Evolutionary conservation across 2,797 vertebrate genomes (phyloP).

Genomic region (Scarus forsteni): DNA sequence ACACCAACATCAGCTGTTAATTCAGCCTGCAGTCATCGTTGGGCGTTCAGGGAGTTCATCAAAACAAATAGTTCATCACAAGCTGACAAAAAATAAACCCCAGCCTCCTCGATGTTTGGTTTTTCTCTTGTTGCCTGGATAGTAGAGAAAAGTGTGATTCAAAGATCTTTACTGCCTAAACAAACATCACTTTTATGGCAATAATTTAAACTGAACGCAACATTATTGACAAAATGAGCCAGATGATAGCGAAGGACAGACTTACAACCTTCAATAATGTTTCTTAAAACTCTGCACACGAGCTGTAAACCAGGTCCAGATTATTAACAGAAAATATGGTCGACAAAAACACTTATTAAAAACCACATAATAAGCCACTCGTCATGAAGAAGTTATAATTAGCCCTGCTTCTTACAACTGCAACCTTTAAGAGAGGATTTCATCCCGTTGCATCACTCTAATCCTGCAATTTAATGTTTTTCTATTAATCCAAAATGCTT

Average conservation of each 20-base stretch:
- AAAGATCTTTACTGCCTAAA: too few species aligned
- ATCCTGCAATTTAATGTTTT: too few species aligned
- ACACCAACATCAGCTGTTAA: conserved; percentile 8
- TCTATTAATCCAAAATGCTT: too few species aligned
- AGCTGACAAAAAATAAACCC: conserved; percentile 13
- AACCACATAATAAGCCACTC: neutral
- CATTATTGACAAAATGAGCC: neutral
- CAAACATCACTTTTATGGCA: too few species aligned
- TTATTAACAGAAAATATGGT: neutral
- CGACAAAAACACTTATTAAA: neutral
- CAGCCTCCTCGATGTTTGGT: conserved; percentile 3
- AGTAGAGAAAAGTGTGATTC: too few species aligned
- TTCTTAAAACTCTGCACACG: neutral
- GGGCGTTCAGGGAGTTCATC: conserved; percentile 10
- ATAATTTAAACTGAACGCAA: neutral
- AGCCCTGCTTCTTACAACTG: too few species aligned
- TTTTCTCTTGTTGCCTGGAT: neutral
- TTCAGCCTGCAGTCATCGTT: conserved; percentile 11
- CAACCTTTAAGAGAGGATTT: too few species aligned
- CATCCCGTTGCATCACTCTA: too few species aligned
- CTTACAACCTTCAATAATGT: neutral
- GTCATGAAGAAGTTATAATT: too few species aligned
- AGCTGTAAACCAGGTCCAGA: neutral
- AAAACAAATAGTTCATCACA: conserved; percentile 4
- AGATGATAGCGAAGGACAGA: too few species aligned